These are phyloP conservation scores for Diadophis punctatus DNA, from an alignment of 2,113 vertebrate species.

Conservation along the genomic window DNA sequence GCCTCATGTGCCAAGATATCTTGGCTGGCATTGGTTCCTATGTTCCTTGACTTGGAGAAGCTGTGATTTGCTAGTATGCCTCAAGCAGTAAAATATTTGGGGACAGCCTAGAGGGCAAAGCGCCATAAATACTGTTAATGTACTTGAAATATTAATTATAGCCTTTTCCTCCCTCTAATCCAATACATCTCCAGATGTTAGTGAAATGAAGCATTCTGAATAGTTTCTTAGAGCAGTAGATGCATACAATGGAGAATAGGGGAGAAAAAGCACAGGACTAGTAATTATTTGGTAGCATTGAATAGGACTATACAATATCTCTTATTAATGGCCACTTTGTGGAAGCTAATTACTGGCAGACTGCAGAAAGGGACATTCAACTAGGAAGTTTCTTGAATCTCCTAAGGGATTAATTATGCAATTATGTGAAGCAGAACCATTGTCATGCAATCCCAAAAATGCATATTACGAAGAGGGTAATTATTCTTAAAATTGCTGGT, in stretches of 20 bases:
- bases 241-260: background rate
- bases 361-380: background rate
- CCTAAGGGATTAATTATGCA: constrained; percentile 9
- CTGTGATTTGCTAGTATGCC: background rate
- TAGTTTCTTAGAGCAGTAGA: constrained; percentile 5
- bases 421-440: constrained; percentile 16
- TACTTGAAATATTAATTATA: constrained; percentile 28
- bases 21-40: background rate
- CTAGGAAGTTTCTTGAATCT: constrained; percentile 11
- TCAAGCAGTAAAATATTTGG: background rate
- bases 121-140: background rate
- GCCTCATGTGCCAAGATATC: background rate
- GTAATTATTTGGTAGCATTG: background rate
- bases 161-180: background rate
- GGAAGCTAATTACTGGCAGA: background rate
- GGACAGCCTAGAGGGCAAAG: background rate
- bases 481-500: constrained; percentile 16
- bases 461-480: constrained; percentile 8
- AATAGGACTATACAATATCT: background rate
- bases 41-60: background rate
- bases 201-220: constrained; percentile 1
- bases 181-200: constrained; percentile 9
- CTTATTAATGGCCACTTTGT: background rate
- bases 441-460: constrained; percentile 18
- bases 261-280: background rate